Evolutionary conservation across 2,797 vertebrate species (phyloP).

Genomic region (Yasuhikotakia modesta): DNA sequence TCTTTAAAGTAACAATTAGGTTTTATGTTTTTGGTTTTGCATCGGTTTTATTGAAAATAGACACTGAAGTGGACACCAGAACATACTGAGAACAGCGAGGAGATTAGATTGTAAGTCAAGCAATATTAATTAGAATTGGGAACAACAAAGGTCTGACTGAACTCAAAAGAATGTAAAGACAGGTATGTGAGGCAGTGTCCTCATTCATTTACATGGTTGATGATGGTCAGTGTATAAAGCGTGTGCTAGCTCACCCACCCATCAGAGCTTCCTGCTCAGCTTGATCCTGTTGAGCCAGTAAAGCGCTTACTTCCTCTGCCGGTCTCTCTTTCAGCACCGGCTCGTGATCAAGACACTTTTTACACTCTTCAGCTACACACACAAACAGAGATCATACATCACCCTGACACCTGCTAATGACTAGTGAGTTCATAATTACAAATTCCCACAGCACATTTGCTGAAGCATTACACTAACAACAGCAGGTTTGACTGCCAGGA

Average conservation of each 20-base stretch:
- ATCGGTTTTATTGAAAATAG: too few species aligned
- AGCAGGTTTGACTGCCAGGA: background rate
- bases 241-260: constrained; percentile 69
- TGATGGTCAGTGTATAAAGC: background rate
- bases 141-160: too few species aligned
- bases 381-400: constrained; percentile 20
- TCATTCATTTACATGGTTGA: too few species aligned
- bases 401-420: background rate
- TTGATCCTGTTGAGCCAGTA: constrained; percentile 85
- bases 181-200: too few species aligned
- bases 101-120: too few species aligned
- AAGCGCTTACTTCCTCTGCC: constrained; percentile 86
- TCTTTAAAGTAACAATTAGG: too few species aligned
- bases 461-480: background rate
- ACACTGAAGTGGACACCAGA: too few species aligned
- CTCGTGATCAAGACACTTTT: constrained; percentile 64
- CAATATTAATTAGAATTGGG: too few species aligned
- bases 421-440: background rate
- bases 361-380: constrained; percentile 66
- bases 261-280: constrained; percentile 80
- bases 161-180: too few species aligned
- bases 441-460: background rate
- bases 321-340: constrained; percentile 80
- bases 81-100: too few species aligned
- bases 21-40: background rate